These are phyloP conservation scores for Drosophila ustulata DNA, from an alignment of 2,888 invertebrate genomes.

Conservation along the genomic window DNA sequence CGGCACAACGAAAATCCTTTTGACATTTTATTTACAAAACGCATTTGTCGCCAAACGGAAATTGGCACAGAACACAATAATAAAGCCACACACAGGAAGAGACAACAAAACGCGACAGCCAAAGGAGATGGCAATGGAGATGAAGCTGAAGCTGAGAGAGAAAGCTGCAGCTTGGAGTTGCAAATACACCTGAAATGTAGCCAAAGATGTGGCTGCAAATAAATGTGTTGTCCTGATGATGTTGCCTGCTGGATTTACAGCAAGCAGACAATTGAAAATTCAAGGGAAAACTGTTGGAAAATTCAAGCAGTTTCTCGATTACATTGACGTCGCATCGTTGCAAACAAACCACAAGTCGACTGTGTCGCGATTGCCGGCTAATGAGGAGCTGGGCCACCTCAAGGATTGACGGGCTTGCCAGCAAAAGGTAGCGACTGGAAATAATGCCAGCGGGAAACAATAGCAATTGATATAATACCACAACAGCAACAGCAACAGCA, in stretches of 20 bases:
- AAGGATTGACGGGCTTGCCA: conserved; percentile 1
- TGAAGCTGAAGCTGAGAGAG: no score
- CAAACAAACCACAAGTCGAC: not conserved
- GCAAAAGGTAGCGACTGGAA: not conserved
- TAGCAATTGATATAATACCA: conserved; percentile 11
- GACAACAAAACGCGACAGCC: not conserved
- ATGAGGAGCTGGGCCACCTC: conserved; percentile 36
- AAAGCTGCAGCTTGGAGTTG: not conserved
- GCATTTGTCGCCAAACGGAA: conserved; percentile 72
- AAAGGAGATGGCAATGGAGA: no score
- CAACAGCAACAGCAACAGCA: not conserved
- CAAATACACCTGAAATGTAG: not conserved
- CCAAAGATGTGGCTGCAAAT: not conserved
- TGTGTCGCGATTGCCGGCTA: conserved; percentile 19
- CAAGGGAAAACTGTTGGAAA: not conserved
- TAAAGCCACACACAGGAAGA: conserved; percentile 55
- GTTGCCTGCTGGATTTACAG: no score
- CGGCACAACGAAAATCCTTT: conserved; percentile 64
- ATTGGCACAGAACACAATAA: conserved; percentile 73
- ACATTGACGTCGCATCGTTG: not conserved
- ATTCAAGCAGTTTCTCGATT: conserved; percentile 6
- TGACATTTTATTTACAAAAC: conserved; percentile 76
- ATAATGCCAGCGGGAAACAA: conserved; percentile 10
- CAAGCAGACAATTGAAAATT: conserved; percentile 12
- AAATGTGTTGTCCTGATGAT: no score